Percentiles rank a stretch among this genome's conserved stretches.
phyloP scores from a whole-genome alignment of 92 coral and sea anemone species.

The Metridium senile region DNA sequence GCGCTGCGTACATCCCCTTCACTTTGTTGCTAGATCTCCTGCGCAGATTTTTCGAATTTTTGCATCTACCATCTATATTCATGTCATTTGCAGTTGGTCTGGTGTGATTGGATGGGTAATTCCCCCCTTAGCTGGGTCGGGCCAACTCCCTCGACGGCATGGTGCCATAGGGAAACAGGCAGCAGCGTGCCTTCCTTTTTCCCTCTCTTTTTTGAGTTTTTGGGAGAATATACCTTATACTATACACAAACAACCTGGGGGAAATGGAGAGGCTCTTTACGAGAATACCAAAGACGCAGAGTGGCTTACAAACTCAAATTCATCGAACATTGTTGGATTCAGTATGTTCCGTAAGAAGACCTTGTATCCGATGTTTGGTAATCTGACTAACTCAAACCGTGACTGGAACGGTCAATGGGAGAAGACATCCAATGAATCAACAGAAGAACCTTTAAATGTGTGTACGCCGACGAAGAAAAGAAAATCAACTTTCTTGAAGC shows the following conservation, averaged over 20 bases:
- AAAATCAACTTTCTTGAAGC: constrained; percentile 17
- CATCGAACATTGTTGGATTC: constrained; percentile 3
- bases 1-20: too few relatives aligned
- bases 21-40: too few relatives aligned
- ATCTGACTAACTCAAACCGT: constrained; percentile 14
- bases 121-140: too few relatives aligned
- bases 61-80: too few relatives aligned
- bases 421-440: constrained; percentile 26
- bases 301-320: constrained; percentile 6
- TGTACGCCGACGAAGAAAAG: constrained; percentile 15
- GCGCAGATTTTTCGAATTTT: too few relatives aligned
- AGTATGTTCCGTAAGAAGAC: neutral
- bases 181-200: constrained; percentile 18
- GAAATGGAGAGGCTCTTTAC: constrained; percentile 11
- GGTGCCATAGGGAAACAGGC: too few relatives aligned
- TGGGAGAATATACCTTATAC: too few relatives aligned
- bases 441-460: constrained; percentile 36
- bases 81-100: too few relatives aligned
- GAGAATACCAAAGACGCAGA: constrained; percentile 42
- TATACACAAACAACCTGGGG: constrained; percentile 2
- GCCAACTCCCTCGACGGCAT: too few relatives aligned
- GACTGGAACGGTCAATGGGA: constrained; percentile 45
- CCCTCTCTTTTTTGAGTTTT: too few relatives aligned
- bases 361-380: neutral
- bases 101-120: too few relatives aligned